Conservation (phyloP, 2,888 invertebrate species). For the Gerris lacustris region DNA sequence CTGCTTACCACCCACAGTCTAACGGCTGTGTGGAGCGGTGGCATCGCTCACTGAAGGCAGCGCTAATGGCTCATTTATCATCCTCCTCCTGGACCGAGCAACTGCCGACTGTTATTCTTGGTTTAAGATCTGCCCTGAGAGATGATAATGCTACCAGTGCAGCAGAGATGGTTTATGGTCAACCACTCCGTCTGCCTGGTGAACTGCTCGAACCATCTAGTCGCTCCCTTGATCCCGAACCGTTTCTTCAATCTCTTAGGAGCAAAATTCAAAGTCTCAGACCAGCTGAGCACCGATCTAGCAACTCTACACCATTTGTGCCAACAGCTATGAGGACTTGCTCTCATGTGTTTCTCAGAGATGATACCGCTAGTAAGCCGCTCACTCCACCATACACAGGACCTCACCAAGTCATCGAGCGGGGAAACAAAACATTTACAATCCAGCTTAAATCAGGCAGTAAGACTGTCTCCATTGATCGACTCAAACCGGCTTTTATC, state of each 20-base stretch:
- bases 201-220: not conserved
- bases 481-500: not conserved
- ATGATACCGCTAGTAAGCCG: slow-evolving; percentile 22
- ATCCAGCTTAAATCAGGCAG: not conserved
- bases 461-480: not conserved
- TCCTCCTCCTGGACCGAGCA: not conserved
- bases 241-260: not conserved
- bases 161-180: not conserved
- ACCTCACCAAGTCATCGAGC: slow-evolving; percentile 14
- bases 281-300: not conserved
- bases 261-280: not conserved
- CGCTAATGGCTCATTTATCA: slow-evolving; percentile 26
- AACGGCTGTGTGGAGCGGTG: slow-evolving; percentile 37
- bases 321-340: slow-evolving; percentile 10
- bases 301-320: not conserved
- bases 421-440: not conserved
- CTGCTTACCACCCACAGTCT: slow-evolving; percentile 34
- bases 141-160: slow-evolving; percentile 8
- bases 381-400: slow-evolving; percentile 16
- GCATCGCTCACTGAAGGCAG: slow-evolving; percentile 36
- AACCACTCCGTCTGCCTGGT: slow-evolving; percentile 5
- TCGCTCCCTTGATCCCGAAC: not conserved
- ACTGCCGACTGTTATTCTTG: not conserved
- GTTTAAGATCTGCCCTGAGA: slow-evolving; percentile 5
- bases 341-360: slow-evolving; percentile 23